phyloP scores from a whole-genome alignment of 2,797 vertebrate genomes.

The Picus viridis region DNA sequence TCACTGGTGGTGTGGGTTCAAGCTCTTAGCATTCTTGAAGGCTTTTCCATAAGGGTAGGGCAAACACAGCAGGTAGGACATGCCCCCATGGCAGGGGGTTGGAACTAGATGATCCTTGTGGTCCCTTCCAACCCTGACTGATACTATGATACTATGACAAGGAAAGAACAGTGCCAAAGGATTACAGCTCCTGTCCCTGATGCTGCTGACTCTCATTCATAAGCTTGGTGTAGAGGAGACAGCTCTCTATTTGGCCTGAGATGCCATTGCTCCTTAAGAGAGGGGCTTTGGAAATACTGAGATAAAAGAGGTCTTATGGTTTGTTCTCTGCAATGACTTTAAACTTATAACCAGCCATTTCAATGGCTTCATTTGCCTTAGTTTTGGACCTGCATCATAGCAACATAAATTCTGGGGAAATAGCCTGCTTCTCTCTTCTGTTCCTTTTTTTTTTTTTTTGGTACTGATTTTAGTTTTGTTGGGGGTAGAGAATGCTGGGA shows the following conservation, averaged over 20 bases:
- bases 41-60: background rate
- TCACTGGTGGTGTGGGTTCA: background rate
- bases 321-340: background rate
- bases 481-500: background rate
- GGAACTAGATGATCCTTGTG: no score
- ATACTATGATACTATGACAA: no score
- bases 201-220: background rate
- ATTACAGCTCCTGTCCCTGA: background rate
- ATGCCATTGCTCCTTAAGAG: background rate
- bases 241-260: background rate
- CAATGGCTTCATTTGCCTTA: background rate
- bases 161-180: background rate
- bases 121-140: no score
- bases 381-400: background rate
- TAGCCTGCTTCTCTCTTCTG: background rate
- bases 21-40: background rate
- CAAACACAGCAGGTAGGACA: no score
- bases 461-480: background rate
- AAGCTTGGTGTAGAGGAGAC: fast-evolving
- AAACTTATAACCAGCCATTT: background rate
- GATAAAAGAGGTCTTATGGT: fast-evolving
- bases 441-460: background rate
- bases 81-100: no score
- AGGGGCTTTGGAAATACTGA: background rate
- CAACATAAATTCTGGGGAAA: background rate